Evolutionary conservation across 1,140 invertebrate species (phyloP), one percentile per base, ranked within the genome.

Genomic region (Trypoxylus dichotomus): DNA sequence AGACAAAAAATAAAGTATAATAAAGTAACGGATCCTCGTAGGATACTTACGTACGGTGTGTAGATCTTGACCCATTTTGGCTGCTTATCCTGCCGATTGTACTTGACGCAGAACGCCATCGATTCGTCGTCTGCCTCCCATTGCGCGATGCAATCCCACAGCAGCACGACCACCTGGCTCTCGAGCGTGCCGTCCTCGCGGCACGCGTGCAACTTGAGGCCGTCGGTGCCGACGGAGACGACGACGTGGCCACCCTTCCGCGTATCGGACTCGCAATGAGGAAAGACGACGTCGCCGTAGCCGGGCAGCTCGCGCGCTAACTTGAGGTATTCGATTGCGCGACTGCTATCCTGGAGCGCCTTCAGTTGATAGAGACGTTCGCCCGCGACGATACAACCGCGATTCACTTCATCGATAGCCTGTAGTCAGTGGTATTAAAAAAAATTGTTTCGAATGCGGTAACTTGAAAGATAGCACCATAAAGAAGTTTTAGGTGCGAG

Each of bases 301-400:
- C 96, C 97, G 78, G 94, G 94, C 77, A 98, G 88, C 82, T 94
- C 91, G 68, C 95, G 90, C 29, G 94, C 96, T 78, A 96, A 86
- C 82, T 94, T 93, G 68, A 98, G 88, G 87, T 97, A 98, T 90
- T 98, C 96, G 77, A 91, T 87, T 82, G 95, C 96, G 83, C 96
- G 92, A 25, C 93, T 92, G 60, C 93, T 91, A 84, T 98, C 96
- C 86, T 98, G 96, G 42, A 98, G 88, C 21, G 96, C 96, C 88
- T 98, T 98, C 74, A 99, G 87, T 85, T 98, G 96, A 88, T 98
- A 98, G 1, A 98, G 89, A 74, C 95, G 91, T 78, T 97, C 96
- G 15, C 94, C 95, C 43, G 97, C 93, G 74, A 92, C 92, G 79
- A 98, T 94, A 85, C 96, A 93, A 68, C 97, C 96, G 80, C 96